Conservation (phyloP, 2,113 vertebrate species). For the Cranoglanis bouderius region DNA sequence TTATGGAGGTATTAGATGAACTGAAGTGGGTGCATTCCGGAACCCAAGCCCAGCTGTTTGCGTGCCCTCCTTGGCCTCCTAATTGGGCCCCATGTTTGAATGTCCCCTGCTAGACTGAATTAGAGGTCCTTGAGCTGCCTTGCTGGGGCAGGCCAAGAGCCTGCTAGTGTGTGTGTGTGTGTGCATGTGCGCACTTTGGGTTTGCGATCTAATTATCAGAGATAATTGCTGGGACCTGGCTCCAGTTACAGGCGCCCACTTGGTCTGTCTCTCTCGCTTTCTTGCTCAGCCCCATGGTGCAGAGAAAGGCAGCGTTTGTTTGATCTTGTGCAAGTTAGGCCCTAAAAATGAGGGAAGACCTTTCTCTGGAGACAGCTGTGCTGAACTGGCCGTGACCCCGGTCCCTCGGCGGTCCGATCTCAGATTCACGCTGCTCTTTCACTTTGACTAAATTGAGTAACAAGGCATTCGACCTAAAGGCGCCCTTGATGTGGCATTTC, state of each 20-base stretch:
- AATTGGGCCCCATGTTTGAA: conserved; percentile 59
- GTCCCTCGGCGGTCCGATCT: conserved; percentile 7
- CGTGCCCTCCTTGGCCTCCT: conserved; percentile 51
- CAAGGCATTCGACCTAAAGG: conserved; percentile 27
- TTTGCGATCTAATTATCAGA: conserved; percentile 58
- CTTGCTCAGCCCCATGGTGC: conserved; percentile 17
- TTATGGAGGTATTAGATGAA: conserved; percentile 58
- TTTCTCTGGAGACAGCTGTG: conserved; percentile 38
- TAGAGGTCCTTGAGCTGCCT: conserved; percentile 56
- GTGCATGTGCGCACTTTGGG: conserved; percentile 43
- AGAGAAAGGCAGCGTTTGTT: conserved; percentile 49
- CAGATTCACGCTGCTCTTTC: conserved; percentile 16
- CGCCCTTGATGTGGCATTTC: conserved; percentile 38
- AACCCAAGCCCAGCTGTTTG: conserved; percentile 62
- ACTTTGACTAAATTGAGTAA: conserved; percentile 12
- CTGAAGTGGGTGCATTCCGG: conserved; percentile 60
- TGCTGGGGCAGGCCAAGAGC: conserved; percentile 41
- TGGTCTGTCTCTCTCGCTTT: conserved; percentile 23
- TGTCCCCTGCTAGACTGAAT: conserved; percentile 57
- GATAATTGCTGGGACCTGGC: conserved; percentile 60
- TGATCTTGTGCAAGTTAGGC: conserved; percentile 44
- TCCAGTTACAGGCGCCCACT: conserved; percentile 55
- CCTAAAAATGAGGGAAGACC: conserved; percentile 48
- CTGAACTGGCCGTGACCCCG: conserved; percentile 48
- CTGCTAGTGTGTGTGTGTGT: conserved; percentile 35